Percentiles rank a stretch among this genome's conserved stretches.
Evolutionary conservation across 2,888 invertebrate species (phyloP).

Genomic region (Eupithecia pulchellata): DNA sequence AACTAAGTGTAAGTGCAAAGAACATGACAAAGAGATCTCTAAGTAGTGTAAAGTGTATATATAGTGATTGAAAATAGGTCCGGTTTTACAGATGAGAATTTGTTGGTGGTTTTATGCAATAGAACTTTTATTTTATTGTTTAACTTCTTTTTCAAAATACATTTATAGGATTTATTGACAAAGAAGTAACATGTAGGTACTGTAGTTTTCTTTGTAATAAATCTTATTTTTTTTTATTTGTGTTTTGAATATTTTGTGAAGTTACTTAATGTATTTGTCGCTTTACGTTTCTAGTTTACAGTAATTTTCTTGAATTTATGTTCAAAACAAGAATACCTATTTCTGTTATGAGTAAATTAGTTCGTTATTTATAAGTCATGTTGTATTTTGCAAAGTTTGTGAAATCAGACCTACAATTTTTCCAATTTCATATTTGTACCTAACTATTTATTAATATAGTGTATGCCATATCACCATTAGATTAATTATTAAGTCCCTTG

Average conservation of each 20-base stretch:
- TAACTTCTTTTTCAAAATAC: too few species aligned
- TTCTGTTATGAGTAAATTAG: not conserved
- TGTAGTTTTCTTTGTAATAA: too few species aligned
- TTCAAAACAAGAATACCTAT: not conserved
- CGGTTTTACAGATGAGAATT: slow-evolving; percentile 17
- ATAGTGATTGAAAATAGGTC: slow-evolving; percentile 17
- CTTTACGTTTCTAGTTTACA: not conserved
- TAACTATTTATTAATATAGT: slow-evolving; percentile 43
- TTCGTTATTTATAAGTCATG: not conserved
- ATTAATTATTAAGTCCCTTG: slow-evolving; percentile 20
- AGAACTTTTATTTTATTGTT: not conserved
- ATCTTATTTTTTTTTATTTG: not conserved
- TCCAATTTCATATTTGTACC: slow-evolving; percentile 24
- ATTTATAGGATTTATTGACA: too few species aligned
- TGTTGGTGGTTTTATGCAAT: not conserved
- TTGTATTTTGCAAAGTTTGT: slow-evolving; percentile 9
- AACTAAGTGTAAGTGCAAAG: slow-evolving; percentile 34
- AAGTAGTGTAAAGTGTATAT: slow-evolving; percentile 45
- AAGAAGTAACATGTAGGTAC: too few species aligned
- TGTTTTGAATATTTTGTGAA: not conserved
- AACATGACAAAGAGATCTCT: slow-evolving; percentile 51
- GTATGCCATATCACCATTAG: slow-evolving; percentile 44
- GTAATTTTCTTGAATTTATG: not conserved
- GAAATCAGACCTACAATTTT: slow-evolving; percentile 14
- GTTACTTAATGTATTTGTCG: not conserved